These are phyloP conservation scores for Rhinogobius similis DNA, from an alignment of 2,113 vertebrate genomes.

Conservation along the genomic window DNA sequence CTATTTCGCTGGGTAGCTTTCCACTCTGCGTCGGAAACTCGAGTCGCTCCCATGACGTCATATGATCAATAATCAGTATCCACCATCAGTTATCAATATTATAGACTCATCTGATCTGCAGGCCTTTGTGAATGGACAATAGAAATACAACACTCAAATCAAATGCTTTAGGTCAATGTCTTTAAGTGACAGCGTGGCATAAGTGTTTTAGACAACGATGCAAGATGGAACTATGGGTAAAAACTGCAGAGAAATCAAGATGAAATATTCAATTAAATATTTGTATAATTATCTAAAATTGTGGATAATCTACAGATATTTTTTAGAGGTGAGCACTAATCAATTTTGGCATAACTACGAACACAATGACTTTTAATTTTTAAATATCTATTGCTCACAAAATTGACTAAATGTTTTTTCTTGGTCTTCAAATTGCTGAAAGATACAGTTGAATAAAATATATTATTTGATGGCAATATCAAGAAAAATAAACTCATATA, in stretches of 20 bases:
- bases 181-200: not conserved
- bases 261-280: too few relatives aligned
- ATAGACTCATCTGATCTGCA: slow-evolving; percentile 40
- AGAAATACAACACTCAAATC: not conserved
- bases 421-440: too few relatives aligned
- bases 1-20: slow-evolving; percentile 51
- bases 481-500: too few relatives aligned
- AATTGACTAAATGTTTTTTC: too few relatives aligned
- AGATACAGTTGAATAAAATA: too few relatives aligned
- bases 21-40: slow-evolving; percentile 41
- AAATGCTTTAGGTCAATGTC: not conserved
- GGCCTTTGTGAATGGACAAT: not conserved
- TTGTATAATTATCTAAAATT: not conserved
- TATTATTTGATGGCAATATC: too few relatives aligned
- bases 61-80: slow-evolving; percentile 67
- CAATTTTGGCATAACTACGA: too few relatives aligned
- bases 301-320: too few relatives aligned
- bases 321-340: too few relatives aligned
- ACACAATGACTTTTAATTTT: too few relatives aligned
- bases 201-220: not conserved
- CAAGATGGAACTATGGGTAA: not conserved
- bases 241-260: too few relatives aligned
- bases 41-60: slow-evolving; percentile 37
- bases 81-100: slow-evolving; percentile 65
- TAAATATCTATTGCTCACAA: too few relatives aligned